Percentiles rank a stretch among this genome's conserved stretches.
Conservation (phyloP, 2,113 vertebrate genomes). For the Hydrochoerus hydrochaeris region DNA sequence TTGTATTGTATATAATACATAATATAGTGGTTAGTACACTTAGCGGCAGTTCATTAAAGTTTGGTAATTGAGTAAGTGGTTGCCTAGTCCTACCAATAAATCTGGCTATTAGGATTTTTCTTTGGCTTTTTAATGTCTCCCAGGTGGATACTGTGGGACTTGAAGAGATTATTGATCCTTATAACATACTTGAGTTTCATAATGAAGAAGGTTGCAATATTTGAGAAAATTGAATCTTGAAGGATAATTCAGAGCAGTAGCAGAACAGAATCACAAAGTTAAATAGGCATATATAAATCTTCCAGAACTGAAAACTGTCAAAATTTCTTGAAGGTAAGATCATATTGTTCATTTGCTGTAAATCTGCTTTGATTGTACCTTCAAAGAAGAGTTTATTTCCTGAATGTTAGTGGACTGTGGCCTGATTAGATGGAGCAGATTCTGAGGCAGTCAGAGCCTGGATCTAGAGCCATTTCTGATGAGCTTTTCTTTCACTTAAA, state of each 20-base stretch:
- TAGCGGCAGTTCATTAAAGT: conserved; percentile 44
- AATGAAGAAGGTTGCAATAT: conserved; percentile 64
- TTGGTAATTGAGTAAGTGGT: conserved; percentile 63
- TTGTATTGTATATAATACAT: not conserved
- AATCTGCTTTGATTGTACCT: conserved; percentile 58
- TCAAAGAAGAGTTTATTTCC: conserved; percentile 74
- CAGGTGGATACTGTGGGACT: conserved; percentile 20
- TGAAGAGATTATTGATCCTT: conserved; percentile 11
- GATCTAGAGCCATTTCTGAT: conserved; percentile 50
- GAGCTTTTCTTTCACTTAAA: conserved; percentile 68
- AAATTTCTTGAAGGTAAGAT: conserved; percentile 77
- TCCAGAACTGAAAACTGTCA: conserved; percentile 69
- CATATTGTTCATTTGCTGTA: conserved; percentile 68
- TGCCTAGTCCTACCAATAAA: conserved; percentile 23
- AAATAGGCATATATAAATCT: conserved; percentile 67
- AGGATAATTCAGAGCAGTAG: conserved; percentile 62
- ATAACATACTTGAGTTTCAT: conserved; percentile 59
- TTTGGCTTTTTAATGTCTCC: conserved; percentile 34
- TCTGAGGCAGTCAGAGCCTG: conserved; percentile 56
- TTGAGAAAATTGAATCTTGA: conserved; percentile 74
- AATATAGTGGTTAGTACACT: conserved; percentile 11
- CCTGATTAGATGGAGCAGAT: conserved; percentile 66
- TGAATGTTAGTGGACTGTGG: conserved; percentile 68
- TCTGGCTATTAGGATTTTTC: not conserved
- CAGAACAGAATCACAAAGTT: conserved; percentile 69